These are phyloP conservation scores for Elymnias hypermnestra DNA, from an alignment of 1,140 invertebrate genomes.

Conservation along the genomic window DNA sequence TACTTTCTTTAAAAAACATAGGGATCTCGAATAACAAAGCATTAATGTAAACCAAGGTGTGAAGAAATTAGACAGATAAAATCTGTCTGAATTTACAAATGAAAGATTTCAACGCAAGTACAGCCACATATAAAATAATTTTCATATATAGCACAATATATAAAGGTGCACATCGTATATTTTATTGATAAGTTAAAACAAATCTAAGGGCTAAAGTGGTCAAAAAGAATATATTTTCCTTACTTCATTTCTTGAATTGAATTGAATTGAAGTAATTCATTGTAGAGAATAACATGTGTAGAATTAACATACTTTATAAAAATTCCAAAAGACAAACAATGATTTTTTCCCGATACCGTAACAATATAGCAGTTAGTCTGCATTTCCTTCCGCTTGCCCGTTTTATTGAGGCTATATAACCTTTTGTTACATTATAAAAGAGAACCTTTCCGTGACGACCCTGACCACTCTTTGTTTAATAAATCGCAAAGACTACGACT, in stretches of 20 bases:
- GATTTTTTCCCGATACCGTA: background rate
- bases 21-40: no score
- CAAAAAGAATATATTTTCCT: no score
- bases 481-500: background rate
- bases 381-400: conserved; percentile 8
- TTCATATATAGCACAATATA: no score
- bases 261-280: no score
- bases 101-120: conserved; percentile 1
- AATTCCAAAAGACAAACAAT: background rate
- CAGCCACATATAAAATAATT: background rate
- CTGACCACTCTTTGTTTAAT: conserved; percentile 1
- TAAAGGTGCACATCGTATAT: no score
- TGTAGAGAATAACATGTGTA: no score
- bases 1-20: no score
- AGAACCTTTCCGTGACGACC: conserved; percentile 9
- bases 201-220: no score
- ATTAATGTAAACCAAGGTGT: no score
- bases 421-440: conserved; percentile 6
- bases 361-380: background rate
- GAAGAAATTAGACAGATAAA: no score
- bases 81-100: background rate
- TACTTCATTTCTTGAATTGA: no score
- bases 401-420: background rate
- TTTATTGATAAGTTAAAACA: no score
- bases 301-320: background rate